Conservation (phyloP, 2,113 vertebrate species). For the Propithecus coquereli region DNA sequence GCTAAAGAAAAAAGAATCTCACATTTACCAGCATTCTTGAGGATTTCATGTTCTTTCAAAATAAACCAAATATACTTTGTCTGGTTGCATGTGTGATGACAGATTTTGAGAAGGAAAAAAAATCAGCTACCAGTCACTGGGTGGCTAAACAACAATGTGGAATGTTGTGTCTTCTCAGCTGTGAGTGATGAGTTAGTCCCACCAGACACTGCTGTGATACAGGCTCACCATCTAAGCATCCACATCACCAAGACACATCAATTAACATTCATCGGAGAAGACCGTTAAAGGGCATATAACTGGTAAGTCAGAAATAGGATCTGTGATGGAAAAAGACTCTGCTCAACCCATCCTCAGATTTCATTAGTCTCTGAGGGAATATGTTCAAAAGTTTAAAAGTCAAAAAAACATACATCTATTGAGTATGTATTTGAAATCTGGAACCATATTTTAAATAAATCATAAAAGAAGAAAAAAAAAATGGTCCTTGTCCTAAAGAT, state of each 20-base stretch:
- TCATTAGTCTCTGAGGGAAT: neutral
- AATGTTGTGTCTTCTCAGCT: slow-evolving; percentile 61
- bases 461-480: slow-evolving; percentile 30
- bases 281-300: neutral
- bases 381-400: slow-evolving; percentile 5
- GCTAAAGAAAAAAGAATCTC: neutral
- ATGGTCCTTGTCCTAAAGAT: neutral
- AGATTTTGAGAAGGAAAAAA: slow-evolving; percentile 60
- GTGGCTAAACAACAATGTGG: slow-evolving; percentile 39
- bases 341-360: neutral
- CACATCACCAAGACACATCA: neutral
- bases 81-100: slow-evolving; percentile 62
- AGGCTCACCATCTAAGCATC: neutral
- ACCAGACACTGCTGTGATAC: neutral
- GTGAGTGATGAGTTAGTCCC: slow-evolving; percentile 54
- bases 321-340: neutral
- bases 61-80: slow-evolving; percentile 70
- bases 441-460: neutral
- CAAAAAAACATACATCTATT: neutral
- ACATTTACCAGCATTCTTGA: slow-evolving; percentile 66
- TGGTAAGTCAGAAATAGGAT: neutral
- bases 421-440: neutral
- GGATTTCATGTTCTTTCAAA: slow-evolving; percentile 74
- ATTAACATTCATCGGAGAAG: neutral
- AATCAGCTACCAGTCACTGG: slow-evolving; percentile 37